Evolutionary conservation across 2,797 vertebrate genomes (phyloP).

Genomic region (Eospalax fontanierii): DNA sequence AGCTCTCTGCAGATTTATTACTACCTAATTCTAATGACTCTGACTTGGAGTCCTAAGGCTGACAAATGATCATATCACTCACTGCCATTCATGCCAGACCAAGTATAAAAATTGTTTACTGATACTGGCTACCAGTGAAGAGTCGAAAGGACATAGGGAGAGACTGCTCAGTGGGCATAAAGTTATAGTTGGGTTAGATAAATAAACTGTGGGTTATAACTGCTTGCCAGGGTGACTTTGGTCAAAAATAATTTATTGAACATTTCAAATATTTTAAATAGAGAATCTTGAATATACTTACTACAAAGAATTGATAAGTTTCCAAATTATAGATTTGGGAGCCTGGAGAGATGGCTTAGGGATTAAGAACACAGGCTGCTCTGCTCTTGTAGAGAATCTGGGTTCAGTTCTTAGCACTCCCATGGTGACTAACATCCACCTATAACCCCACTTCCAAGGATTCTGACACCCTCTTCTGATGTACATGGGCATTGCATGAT

Average conservation of each 20-base stretch:
- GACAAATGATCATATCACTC: not conserved
- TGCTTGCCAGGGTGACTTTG: not conserved
- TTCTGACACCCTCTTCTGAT: too few relatives aligned
- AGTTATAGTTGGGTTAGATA: not conserved
- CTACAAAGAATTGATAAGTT: not conserved
- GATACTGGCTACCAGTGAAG: not conserved
- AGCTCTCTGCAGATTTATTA: not conserved
- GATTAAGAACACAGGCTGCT: too few relatives aligned
- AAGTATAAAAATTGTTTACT: not conserved
- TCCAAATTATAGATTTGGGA: too few relatives aligned
- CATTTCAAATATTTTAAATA: not conserved
- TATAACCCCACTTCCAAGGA: too few relatives aligned
- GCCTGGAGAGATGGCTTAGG: too few relatives aligned
- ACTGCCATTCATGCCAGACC: not conserved
- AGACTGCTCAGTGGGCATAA: not conserved
- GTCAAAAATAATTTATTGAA: not conserved
- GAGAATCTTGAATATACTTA: not conserved
- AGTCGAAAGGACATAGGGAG: not conserved
- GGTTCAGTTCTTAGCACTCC: too few relatives aligned
- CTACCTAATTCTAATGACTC: not conserved
- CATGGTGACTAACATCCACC: too few relatives aligned
- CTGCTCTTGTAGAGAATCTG: too few relatives aligned
- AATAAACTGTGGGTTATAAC: not conserved
- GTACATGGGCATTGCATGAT: too few relatives aligned
- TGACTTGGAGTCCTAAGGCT: not conserved